Percentiles rank a stretch among this genome's conserved stretches.
Evolutionary conservation across 2,113 vertebrate species (phyloP).

Genomic region (Ascaphus truei): DNA sequence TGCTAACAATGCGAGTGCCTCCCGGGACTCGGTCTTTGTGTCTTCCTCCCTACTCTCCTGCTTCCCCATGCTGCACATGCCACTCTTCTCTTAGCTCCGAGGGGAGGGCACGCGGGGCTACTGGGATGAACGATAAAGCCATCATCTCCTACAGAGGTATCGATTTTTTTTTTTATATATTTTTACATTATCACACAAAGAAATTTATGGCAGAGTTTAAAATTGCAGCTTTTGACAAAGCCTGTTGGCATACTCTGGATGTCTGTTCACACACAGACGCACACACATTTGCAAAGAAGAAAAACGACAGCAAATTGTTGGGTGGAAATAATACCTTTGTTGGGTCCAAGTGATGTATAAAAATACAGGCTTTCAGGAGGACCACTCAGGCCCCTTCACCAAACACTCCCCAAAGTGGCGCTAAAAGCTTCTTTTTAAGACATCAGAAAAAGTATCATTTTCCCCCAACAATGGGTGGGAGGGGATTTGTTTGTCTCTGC

Average conservation of each 20-base stretch:
- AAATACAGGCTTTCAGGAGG: constrained; percentile 17
- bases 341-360: background rate
- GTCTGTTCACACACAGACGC: background rate
- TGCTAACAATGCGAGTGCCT: background rate
- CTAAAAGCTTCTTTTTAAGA: background rate
- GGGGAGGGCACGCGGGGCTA: constrained; percentile 36
- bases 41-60: background rate
- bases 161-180: constrained; percentile 55
- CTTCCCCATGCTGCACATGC: constrained; percentile 15
- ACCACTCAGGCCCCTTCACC: background rate
- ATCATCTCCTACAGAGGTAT: constrained; percentile 56
- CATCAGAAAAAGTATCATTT: constrained; percentile 10
- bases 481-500: no score
- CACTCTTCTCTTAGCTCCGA: constrained; percentile 34
- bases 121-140: constrained; percentile 57
- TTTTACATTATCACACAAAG: constrained; percentile 58
- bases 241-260: background rate
- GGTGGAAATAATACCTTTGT: constrained; percentile 4
- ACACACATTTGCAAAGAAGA: background rate
- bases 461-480: background rate
- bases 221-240: constrained; percentile 56
- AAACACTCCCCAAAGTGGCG: background rate
- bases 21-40: background rate
- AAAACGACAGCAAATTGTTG: background rate
- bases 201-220: constrained; percentile 61